Evolutionary conservation across 1,140 invertebrate species (phyloP).

Genomic region (Bombyx mandarina): DNA sequence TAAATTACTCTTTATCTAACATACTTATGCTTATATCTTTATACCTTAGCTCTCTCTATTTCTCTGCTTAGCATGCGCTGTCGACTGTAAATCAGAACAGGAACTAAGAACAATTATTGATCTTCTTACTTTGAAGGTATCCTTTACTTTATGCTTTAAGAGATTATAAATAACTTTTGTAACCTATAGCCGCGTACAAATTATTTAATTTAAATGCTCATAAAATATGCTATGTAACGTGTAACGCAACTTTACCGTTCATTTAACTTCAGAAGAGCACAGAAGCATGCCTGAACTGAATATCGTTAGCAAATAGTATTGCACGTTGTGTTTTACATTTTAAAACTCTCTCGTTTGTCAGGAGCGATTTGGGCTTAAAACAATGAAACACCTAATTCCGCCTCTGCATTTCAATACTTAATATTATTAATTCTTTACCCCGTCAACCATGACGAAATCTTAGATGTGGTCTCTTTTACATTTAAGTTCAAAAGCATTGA

Average conservation of each 20-base stretch:
- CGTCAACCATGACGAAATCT: conserved; percentile 16
- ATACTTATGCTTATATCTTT: too few relatives aligned
- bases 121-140: too few relatives aligned
- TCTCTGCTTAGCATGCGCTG: too few relatives aligned
- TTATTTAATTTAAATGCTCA: not conserved
- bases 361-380: too few relatives aligned
- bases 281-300: not conserved
- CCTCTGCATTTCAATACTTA: conserved; percentile 20
- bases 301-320: not conserved
- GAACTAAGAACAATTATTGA: not conserved
- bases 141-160: too few relatives aligned
- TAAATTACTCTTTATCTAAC: not conserved
- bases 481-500: conserved; percentile 19
- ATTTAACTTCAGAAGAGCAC: not conserved
- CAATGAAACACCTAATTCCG: not conserved
- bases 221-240: not conserved
- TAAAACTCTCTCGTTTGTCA: not conserved
- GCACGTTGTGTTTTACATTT: not conserved
- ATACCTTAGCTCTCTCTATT: too few relatives aligned
- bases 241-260: not conserved
- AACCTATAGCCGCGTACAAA: not conserved
- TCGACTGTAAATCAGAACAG: not conserved
- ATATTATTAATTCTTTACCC: conserved; percentile 31
- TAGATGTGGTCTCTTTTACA: conserved; percentile 19
- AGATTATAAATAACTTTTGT: too few relatives aligned